Evolutionary conservation across 2,797 vertebrate genomes (phyloP).

Genomic region (Sebastiscus albofasciatus): DNA sequence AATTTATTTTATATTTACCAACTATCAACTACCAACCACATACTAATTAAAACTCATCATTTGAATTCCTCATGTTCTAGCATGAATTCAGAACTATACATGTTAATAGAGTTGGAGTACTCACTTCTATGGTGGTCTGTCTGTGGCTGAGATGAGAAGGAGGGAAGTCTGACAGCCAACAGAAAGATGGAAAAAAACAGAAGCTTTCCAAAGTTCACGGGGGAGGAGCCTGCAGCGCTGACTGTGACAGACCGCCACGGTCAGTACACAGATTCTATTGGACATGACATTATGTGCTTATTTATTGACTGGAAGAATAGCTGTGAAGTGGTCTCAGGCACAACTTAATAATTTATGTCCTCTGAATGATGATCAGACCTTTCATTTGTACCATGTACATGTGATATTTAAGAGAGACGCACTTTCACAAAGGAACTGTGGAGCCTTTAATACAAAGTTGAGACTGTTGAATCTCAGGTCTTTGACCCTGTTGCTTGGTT

Average conservation of each 20-base stretch:
- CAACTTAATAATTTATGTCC: not conserved
- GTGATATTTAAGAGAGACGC: not conserved
- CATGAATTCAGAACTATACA: not conserved
- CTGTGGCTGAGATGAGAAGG: slow-evolving; percentile 8
- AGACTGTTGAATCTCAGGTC: slow-evolving; percentile 60
- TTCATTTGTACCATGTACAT: not conserved
- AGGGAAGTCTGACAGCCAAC: not conserved
- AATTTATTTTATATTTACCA: not conserved
- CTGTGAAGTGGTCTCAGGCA: not conserved
- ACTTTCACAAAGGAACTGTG: not conserved
- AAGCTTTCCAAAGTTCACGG: slow-evolving; percentile 71
- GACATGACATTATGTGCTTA: not conserved
- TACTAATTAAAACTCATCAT: not conserved
- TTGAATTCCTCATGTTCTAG: not conserved
- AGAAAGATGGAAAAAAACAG: not conserved
- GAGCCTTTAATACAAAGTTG: slow-evolving; percentile 43
- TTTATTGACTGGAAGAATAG: not conserved
- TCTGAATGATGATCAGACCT: not conserved
- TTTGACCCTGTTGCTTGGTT: slow-evolving; percentile 82
- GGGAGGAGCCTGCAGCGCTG: slow-evolving; percentile 69
- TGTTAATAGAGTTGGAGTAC: slow-evolving; percentile 7
- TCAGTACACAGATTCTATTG: not conserved
- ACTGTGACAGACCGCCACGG: not conserved
- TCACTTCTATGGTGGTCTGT: slow-evolving; percentile 37
- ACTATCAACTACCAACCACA: not conserved